phyloP scores from a whole-genome alignment of 1,140 invertebrate genomes.

The Heliconius eleuchia region DNA sequence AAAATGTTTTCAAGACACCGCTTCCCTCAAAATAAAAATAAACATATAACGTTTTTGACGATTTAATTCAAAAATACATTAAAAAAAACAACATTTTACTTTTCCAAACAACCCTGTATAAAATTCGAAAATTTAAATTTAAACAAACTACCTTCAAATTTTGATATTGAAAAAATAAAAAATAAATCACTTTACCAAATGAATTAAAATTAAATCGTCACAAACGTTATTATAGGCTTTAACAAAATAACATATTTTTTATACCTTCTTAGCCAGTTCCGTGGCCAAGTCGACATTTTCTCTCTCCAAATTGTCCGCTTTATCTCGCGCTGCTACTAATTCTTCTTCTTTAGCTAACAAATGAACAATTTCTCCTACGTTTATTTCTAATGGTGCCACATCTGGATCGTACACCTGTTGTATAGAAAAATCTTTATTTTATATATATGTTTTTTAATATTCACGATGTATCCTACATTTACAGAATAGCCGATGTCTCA shows the following conservation, averaged over 20 bases:
- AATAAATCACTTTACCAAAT: neutral
- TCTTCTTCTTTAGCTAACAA: slow-evolving; percentile 97
- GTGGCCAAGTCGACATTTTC: slow-evolving; percentile 94
- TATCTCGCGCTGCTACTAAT: slow-evolving; percentile 91
- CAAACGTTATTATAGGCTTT: neutral
- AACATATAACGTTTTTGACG: neutral
- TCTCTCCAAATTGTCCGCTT: slow-evolving; percentile 93
- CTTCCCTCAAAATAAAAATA: slow-evolving; percentile 19
- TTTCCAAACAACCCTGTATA: neutral
- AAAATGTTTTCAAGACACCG: slow-evolving; percentile 18
- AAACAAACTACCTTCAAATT: too few species aligned
- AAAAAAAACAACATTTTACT: neutral
- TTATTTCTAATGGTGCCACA: slow-evolving; percentile 92
- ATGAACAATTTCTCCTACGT: slow-evolving; percentile 95
- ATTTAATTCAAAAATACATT: neutral
- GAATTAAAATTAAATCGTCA: neutral
- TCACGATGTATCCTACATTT: too few species aligned
- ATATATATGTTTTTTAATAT: too few species aligned
- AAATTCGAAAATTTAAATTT: neutral
- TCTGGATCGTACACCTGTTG: slow-evolving; percentile 88
- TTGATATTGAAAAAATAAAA: neutral
- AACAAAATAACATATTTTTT: neutral
- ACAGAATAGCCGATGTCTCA: too few species aligned
- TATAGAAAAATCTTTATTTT: too few species aligned
- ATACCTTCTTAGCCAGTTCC: slow-evolving; percentile 91